Percentiles rank a stretch among this genome's conserved stretches.
phyloP scores from a whole-genome alignment of 2,113 vertebrate genomes.

The Leptobrachium ailaonicum region DNA sequence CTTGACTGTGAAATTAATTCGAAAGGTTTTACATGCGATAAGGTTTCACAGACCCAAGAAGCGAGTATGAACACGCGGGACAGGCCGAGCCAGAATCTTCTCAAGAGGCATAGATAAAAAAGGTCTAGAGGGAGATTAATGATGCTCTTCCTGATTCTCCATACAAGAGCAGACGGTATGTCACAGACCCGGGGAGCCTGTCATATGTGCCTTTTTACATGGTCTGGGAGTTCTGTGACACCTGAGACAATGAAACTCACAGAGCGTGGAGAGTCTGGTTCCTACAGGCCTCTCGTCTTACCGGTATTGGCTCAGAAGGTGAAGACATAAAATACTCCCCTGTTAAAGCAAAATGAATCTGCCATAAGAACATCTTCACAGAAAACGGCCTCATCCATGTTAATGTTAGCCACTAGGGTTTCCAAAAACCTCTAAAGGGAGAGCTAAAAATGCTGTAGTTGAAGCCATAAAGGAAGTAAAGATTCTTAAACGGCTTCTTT shows the following conservation, averaged over 20 bases:
- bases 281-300: constrained; percentile 15
- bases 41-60: background rate
- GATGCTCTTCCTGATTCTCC: background rate
- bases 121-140: constrained; percentile 34
- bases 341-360: constrained; percentile 1
- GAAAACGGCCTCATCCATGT: constrained; percentile 12
- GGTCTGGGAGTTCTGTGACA: constrained; percentile 41
- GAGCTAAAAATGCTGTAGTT: background rate
- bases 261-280: constrained; percentile 27
- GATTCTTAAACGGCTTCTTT: background rate
- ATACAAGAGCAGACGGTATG: constrained; percentile 38
- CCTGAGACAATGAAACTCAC: constrained; percentile 33
- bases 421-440: background rate
- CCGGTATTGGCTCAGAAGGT: constrained; percentile 18
- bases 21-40: constrained; percentile 1
- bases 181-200: constrained; percentile 36
- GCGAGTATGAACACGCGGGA: constrained; percentile 5
- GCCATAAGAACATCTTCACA: background rate
- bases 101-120: background rate
- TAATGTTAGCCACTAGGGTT: constrained; percentile 13
- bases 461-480: background rate
- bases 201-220: constrained; percentile 37
- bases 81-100: background rate
- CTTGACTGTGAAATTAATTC: background rate
- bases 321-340: constrained; percentile 36